Evolutionary conservation across 2,888 invertebrate species (phyloP).

Genomic region (Orgyia antiqua): DNA sequence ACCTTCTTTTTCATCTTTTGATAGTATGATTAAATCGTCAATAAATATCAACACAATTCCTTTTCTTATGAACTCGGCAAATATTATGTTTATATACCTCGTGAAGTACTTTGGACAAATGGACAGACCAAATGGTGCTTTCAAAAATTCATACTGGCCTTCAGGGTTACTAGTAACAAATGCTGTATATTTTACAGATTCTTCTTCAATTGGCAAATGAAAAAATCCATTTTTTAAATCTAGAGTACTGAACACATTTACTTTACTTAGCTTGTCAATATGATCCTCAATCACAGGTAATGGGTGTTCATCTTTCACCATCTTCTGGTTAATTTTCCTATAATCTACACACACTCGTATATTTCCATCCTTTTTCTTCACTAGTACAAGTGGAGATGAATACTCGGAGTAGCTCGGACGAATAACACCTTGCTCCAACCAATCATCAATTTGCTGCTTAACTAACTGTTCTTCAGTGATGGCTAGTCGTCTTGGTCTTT

Average conservation of each 20-base stretch:
- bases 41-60: slow-evolving; percentile 14
- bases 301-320: slow-evolving; percentile 27
- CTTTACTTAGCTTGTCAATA: slow-evolving; percentile 39
- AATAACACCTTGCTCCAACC: slow-evolving; percentile 1
- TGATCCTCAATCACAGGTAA: slow-evolving; percentile 41
- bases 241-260: slow-evolving; percentile 17
- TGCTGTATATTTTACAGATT: slow-evolving; percentile 35
- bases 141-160: slow-evolving; percentile 48
- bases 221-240: slow-evolving; percentile 44
- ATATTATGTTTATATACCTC: slow-evolving; percentile 31
- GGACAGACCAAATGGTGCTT: slow-evolving; percentile 45
- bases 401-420: slow-evolving; percentile 6
- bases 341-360: slow-evolving; percentile 41
- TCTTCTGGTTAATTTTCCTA: slow-evolving; percentile 4
- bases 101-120: slow-evolving; percentile 40
- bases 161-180: slow-evolving; percentile 40
- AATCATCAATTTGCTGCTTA: slow-evolving; percentile 2
- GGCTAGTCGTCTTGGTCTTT: slow-evolving; percentile 9
- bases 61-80: slow-evolving; percentile 20
- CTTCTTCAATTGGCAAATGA: slow-evolving; percentile 31
- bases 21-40: slow-evolving; percentile 14
- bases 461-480: slow-evolving; percentile 1
- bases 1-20: slow-evolving; percentile 8
- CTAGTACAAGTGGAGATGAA: slow-evolving; percentile 4
- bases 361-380: slow-evolving; percentile 9